A percentile compares a stretch with the other conserved stretches of the same genome.
phyloP scores from a whole-genome alignment of 2,797 vertebrate species.

The Macrochelys suwanniensis region DNA sequence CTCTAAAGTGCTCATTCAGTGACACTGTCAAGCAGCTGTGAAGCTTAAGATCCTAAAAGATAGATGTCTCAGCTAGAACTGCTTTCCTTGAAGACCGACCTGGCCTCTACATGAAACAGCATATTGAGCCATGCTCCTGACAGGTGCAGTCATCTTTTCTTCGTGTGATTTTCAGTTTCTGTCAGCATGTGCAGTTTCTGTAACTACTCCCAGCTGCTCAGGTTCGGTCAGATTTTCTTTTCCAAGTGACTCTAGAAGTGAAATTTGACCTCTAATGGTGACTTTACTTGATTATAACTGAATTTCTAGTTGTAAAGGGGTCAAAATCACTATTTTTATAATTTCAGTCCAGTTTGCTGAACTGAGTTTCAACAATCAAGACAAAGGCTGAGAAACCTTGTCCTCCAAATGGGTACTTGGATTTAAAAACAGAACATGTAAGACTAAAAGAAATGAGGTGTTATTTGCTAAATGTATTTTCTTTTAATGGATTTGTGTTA shows the following conservation, averaged over 20 bases:
- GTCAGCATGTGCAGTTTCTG: neutral
- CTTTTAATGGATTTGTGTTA: neutral
- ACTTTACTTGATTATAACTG: neutral
- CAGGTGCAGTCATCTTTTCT: rapidly evolving
- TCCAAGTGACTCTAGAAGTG: neutral
- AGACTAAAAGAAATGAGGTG: neutral
- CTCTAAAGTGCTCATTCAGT: neutral
- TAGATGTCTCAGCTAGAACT: rapidly evolving
- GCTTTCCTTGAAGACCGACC: neutral
- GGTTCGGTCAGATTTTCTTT: neutral
- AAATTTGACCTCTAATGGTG: neutral
- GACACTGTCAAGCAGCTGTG: neutral
- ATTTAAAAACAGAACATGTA: neutral
- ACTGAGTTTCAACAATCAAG: neutral
- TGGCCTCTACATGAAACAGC: neutral
- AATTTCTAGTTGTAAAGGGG: neutral
- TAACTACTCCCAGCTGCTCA: neutral
- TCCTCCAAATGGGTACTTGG: neutral
- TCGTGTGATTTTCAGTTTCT: neutral
- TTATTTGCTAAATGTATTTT: neutral
- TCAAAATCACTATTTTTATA: neutral
- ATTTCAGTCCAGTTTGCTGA: neutral
- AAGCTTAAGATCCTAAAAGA: neutral
- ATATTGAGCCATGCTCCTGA: neutral
- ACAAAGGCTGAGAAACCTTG: neutral